Evolutionary conservation across 2,888 invertebrate species (phyloP).

Genomic region (Criorhina ranunculi): DNA sequence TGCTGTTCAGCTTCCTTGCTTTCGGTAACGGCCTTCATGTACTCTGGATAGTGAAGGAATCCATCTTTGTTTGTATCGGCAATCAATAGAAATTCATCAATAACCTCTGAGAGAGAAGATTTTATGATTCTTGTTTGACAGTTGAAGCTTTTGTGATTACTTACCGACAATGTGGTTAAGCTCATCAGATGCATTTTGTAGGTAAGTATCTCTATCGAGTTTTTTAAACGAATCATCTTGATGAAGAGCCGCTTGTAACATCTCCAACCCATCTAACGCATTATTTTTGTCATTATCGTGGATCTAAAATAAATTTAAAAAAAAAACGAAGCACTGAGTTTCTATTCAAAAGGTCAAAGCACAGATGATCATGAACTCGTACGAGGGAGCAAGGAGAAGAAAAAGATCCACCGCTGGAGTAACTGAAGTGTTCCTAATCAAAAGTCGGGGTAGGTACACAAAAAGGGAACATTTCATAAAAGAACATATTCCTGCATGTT

Average conservation of each 20-base stretch:
- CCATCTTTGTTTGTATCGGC: conserved; percentile 95
- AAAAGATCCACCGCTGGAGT: too few species aligned
- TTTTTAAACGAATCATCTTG: conserved; percentile 86
- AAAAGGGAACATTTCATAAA: too few species aligned
- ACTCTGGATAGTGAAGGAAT: conserved; percentile 93
- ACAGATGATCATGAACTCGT: too few species aligned
- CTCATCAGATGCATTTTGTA: conserved; percentile 82
- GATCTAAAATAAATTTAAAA: conserved; percentile 81
- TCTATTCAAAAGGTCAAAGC: too few species aligned
- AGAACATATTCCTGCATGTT: too few species aligned
- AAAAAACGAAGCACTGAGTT: too few species aligned
- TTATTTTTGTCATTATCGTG: conserved; percentile 97
- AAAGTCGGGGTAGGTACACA: too few species aligned
- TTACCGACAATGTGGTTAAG: conserved; percentile 83
- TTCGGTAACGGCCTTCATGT: conserved; percentile 84
- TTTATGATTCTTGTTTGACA: neutral
- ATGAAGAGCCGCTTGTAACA: conserved; percentile 87
- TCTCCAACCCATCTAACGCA: conserved; percentile 94
- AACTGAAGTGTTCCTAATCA: too few species aligned
- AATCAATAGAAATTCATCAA: conserved; percentile 92
- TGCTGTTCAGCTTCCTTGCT: conserved; percentile 63
- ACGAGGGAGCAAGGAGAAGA: too few species aligned
- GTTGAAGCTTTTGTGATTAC: neutral
- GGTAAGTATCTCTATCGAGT: conserved; percentile 80
- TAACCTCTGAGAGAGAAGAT: conserved; percentile 87